Evolutionary conservation across 92 coral and sea anemone species (phyloP), one percentile per base, ranked within the genome.

Genomic region (Porites divaricata): DNA sequence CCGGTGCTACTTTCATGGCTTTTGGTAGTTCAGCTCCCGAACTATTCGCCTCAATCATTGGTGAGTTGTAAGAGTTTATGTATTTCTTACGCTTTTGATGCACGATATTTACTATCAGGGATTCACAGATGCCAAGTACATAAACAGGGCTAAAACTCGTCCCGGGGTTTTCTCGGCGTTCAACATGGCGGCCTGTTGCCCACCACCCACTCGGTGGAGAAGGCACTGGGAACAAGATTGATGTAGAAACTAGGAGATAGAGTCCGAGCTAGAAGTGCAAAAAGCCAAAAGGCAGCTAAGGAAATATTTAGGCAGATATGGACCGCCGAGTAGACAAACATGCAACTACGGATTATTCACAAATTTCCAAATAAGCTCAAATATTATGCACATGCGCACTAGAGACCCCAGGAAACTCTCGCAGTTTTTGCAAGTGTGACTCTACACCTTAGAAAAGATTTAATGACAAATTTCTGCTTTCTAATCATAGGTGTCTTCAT

Each of bases 1-100:
- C 98, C 19, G 98, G 98, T 28, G 98, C 98, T 12, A 95, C 98
- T 26, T 88, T 95, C 56, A 91, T 95, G 97, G 97, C 98, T 9
- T 73, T 91, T 17, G 97, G 98, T 2, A 89, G 94, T 68, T 93
- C 97, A 15, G 97, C 98, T 0, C 97, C 98, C 3, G 97, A 95
- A 79, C 89, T 95, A 1, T 91, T 92, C 35, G 92, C 95, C 58
- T 89, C 97, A n/a, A 87, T 91, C 22, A 93, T 93, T 79, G 98
- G 95, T 85, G 85, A 35, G 45, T 35, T 35, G 45, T 35, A 35
- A 35, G 6, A 35, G 45, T 28, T 28, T 28, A 28, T 28, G 41
- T 35, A 35, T 35, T 35, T 35, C 45, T 35, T 35, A 35, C 45
- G 45, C 45, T 35, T 35, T 4, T 4, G 45, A 35, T 35, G 3